Percentiles rank a stretch among this genome's conserved stretches.
Conservation (phyloP, 2,888 invertebrate genomes). For the Melolontha melolontha region DNA sequence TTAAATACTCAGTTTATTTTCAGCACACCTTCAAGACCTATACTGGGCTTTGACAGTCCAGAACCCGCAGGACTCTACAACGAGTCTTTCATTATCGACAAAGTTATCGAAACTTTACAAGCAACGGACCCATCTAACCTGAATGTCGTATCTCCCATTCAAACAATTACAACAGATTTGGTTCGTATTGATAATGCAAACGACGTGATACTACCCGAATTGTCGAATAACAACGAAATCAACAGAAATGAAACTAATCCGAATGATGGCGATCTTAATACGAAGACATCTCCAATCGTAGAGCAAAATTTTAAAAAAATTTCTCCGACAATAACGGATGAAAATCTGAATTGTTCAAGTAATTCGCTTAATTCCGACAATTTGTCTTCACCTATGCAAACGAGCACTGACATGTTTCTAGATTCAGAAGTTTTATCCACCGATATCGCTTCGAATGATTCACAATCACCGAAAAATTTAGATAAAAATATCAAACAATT, state of each 20-base stretch:
- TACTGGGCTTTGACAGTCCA: slow-evolving; percentile 41
- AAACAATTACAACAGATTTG: slow-evolving; percentile 27
- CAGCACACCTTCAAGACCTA: slow-evolving; percentile 34
- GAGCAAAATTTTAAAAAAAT: slow-evolving; percentile 39
- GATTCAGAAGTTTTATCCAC: slow-evolving; percentile 65
- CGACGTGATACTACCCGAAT: slow-evolving; percentile 36
- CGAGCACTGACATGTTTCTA: slow-evolving; percentile 65
- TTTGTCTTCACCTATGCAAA: slow-evolving; percentile 67
- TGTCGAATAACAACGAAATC: slow-evolving; percentile 46
- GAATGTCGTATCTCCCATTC: slow-evolving; percentile 31
- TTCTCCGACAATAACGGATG: slow-evolving; percentile 36
- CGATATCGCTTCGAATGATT: slow-evolving; percentile 64
- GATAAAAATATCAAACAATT: slow-evolving; percentile 51
- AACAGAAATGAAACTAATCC: slow-evolving; percentile 42
- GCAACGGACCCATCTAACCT: slow-evolving; percentile 45
- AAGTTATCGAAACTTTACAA: slow-evolving; percentile 49
- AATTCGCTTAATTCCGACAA: slow-evolving; percentile 66
- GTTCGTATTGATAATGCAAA: slow-evolving; percentile 39
- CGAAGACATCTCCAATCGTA: neutral
- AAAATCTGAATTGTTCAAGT: slow-evolving; percentile 63
- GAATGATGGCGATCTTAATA: slow-evolving; percentile 42
- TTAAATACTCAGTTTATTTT: slow-evolving; percentile 32
- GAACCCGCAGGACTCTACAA: slow-evolving; percentile 47
- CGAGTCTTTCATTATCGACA: slow-evolving; percentile 50
- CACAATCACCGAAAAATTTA: slow-evolving; percentile 62